These are phyloP conservation scores for silkworm (Bombyx mori) DNA, from an alignment of 1,140 invertebrate species.

Conservation along the genomic window DNA sequence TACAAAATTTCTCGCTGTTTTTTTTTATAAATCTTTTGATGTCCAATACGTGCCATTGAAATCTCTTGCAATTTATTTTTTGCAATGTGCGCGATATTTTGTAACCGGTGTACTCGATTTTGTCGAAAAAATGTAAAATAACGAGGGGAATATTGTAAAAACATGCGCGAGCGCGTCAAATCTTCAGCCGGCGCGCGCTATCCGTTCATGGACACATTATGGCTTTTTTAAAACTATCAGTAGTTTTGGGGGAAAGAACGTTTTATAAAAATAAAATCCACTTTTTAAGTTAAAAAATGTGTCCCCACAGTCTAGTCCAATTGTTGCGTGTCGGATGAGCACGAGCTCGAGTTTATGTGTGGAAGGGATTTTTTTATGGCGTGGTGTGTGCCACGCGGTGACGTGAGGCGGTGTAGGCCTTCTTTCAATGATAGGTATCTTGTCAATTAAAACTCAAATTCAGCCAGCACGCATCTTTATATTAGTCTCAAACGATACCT, in stretches of 20 bases:
- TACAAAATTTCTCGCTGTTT: slow-evolving; percentile 31
- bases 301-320: slow-evolving; percentile 60
- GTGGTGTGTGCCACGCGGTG: slow-evolving; percentile 47
- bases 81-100: slow-evolving; percentile 42
- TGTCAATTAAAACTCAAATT: no score
- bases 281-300: slow-evolving; percentile 58
- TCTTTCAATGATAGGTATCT: slow-evolving; percentile 18
- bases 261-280: slow-evolving; percentile 67
- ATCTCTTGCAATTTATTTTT: slow-evolving; percentile 47
- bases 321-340: slow-evolving; percentile 69
- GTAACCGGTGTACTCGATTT: slow-evolving; percentile 5
- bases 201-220: slow-evolving; percentile 50
- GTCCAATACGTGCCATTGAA: slow-evolving; percentile 43
- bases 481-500: no score
- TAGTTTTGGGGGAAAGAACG: slow-evolving; percentile 51
- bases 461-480: no score
- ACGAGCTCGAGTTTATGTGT: slow-evolving; percentile 61
- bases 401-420: slow-evolving; percentile 11
- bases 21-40: slow-evolving; percentile 36
- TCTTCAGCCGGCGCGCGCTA: slow-evolving; percentile 63
- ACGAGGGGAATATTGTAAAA: slow-evolving; percentile 63
- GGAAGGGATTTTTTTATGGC: slow-evolving; percentile 61
- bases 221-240: slow-evolving; percentile 59
- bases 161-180: slow-evolving; percentile 68
- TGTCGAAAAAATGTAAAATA: slow-evolving; percentile 54